These are phyloP conservation scores for Phymanthus crucifer DNA, from an alignment of 92 coral and sea anemone genomes.

Conservation along the genomic window DNA sequence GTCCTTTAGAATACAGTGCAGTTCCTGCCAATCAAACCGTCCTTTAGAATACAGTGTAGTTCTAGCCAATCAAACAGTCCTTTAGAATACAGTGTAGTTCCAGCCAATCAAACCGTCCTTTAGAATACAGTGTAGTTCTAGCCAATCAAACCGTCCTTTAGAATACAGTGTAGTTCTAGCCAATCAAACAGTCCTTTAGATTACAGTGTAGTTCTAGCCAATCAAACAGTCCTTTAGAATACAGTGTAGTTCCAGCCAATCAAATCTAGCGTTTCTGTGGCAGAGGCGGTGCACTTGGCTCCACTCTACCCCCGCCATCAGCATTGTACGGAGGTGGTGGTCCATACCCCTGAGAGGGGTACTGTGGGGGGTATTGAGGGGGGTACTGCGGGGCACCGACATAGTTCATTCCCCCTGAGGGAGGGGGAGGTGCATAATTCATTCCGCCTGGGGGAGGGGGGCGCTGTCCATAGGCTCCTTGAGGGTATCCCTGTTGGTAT, in stretches of 20 bases:
- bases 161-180: too few species aligned
- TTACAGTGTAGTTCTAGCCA: too few species aligned
- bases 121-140: too few species aligned
- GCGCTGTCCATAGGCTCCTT: slow-evolving; percentile 33
- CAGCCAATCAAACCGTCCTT: not conserved
- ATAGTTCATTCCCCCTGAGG: slow-evolving; percentile 46
- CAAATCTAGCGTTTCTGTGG: slow-evolving; percentile 43
- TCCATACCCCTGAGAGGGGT: slow-evolving; percentile 45
- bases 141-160: too few species aligned
- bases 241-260: too few species aligned
- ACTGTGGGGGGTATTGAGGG: slow-evolving; percentile 43
- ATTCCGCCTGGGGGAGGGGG: too few species aligned
- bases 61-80: too few species aligned
- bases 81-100: too few species aligned
- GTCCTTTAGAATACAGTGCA: too few species aligned
- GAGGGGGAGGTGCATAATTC: slow-evolving; percentile 31
- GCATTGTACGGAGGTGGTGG: slow-evolving; percentile 77
- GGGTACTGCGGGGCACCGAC: slow-evolving; percentile 60
- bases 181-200: too few species aligned
- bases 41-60: too few species aligned
- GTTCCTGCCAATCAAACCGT: not conserved
- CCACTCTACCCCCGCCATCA: slow-evolving; percentile 21
- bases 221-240: too few species aligned
- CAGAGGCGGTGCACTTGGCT: slow-evolving; percentile 85
- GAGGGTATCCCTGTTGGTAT: slow-evolving; percentile 24